Percentiles rank a stretch among this genome's conserved stretches.
Conservation (phyloP, 2,888 invertebrate species). For the Brenthis hecate region DNA sequence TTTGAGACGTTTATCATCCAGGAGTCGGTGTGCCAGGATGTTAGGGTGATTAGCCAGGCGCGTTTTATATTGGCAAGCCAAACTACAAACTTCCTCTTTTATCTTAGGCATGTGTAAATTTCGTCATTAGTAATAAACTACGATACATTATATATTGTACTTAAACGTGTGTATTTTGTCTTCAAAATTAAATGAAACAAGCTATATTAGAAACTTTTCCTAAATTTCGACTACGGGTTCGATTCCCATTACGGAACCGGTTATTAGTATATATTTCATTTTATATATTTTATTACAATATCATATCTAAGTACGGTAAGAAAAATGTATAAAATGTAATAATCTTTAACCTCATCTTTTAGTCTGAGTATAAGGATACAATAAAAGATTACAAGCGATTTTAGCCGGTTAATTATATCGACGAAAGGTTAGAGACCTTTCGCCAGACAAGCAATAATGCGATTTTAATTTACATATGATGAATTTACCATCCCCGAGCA, state of each 20-base stretch:
- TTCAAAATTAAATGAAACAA: conserved; percentile 63
- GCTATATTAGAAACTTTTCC: no score
- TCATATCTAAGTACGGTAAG: not conserved
- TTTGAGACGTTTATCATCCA: no score
- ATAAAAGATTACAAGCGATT: conserved; percentile 1
- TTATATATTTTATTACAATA: not conserved
- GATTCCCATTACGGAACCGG: conserved; percentile 86
- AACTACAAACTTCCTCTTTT: no score
- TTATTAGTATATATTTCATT: not conserved
- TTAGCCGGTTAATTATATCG: conserved; percentile 19
- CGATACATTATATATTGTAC: no score
- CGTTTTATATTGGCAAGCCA: no score
- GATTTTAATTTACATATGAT: conserved; percentile 30
- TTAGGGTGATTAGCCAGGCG: no score
- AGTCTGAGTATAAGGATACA: not conserved
- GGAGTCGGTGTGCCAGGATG: no score
- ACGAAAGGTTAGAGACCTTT: conserved; percentile 23
- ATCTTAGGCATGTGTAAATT: no score
- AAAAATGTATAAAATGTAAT: no score
- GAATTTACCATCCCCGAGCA: conserved; percentile 24
- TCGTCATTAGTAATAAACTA: no score
- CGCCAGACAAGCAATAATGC: conserved; percentile 25
- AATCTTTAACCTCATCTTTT: no score
- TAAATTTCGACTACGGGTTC: conserved; percentile 75
- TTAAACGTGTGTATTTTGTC: conserved; percentile 81